Conservation (phyloP, 1,140 invertebrate genomes). For the Cyclina sinensis region DNA sequence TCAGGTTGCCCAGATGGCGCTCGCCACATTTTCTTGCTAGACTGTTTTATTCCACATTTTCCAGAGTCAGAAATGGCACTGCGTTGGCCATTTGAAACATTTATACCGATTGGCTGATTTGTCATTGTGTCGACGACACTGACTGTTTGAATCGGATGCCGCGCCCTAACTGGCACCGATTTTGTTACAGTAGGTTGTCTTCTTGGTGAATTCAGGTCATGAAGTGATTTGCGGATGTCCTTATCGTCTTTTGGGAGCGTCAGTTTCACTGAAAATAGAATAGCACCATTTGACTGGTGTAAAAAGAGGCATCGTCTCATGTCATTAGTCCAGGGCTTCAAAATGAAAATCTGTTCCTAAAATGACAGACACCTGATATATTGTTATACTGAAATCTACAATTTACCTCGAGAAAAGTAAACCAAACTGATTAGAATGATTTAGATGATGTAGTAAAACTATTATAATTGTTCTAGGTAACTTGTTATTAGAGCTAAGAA, state of each 20-base stretch:
- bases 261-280: slow-evolving; percentile 30
- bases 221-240: slow-evolving; percentile 51
- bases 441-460: too few species aligned
- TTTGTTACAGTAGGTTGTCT: slow-evolving; percentile 23
- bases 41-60: neutral
- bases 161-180: slow-evolving; percentile 58
- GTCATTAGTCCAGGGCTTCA: too few species aligned
- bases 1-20: slow-evolving; percentile 60
- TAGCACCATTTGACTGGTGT: too few species aligned
- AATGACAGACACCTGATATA: too few species aligned
- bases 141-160: slow-evolving; percentile 60
- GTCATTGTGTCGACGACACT: neutral
- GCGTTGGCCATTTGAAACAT: neutral
- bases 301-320: too few species aligned
- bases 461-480: too few species aligned
- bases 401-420: too few species aligned
- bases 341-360: too few species aligned
- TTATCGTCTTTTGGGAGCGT: slow-evolving; percentile 38
- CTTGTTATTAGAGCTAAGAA: too few species aligned
- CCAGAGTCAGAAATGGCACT: neutral
- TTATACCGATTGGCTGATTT: slow-evolving; percentile 25
- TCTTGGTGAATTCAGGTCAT: slow-evolving; percentile 51
- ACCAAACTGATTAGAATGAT: too few species aligned
- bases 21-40: slow-evolving; percentile 66
- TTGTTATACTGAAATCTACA: too few species aligned